A percentile compares a stretch with the other conserved stretches of the same genome.
Evolutionary conservation across 2,888 invertebrate genomes (phyloP).

Genomic region (Drosophila ezoana): DNA sequence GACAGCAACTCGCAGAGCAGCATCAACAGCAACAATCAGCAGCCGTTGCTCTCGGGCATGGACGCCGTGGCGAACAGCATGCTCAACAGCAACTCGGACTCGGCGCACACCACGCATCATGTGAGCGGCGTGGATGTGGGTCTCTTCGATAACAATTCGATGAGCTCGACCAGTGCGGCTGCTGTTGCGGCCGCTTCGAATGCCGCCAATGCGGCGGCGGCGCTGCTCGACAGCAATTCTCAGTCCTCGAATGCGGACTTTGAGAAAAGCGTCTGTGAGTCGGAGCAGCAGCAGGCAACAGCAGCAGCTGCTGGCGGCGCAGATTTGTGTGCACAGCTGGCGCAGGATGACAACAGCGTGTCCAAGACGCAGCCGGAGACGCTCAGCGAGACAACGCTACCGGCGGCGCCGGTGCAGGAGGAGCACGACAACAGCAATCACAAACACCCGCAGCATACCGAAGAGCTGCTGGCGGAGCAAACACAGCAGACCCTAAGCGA

Average conservation of each 20-base stretch:
- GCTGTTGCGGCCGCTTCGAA: slow-evolving; percentile 72
- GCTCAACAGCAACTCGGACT: slow-evolving; percentile 82
- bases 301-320: slow-evolving; percentile 5
- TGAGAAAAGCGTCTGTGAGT: slow-evolving; percentile 55
- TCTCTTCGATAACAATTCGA: slow-evolving; percentile 82
- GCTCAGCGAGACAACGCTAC: slow-evolving; percentile 40
- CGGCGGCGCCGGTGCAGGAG: slow-evolving; percentile 28
- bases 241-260: slow-evolving; percentile 78
- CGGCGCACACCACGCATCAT: slow-evolving; percentile 67
- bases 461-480: slow-evolving; percentile 63
- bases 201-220: slow-evolving; percentile 77
- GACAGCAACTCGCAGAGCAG: slow-evolving; percentile 85
- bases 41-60: slow-evolving; percentile 70
- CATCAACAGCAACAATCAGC: slow-evolving; percentile 82
- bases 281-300: slow-evolving; percentile 21
- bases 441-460: slow-evolving; percentile 49
- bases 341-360: slow-evolving; percentile 62
- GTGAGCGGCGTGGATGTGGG: slow-evolving; percentile 73
- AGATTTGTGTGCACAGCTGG: slow-evolving; percentile 40
- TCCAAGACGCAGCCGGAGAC: slow-evolving; percentile 61
- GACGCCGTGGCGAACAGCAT: slow-evolving; percentile 62
- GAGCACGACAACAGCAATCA: slow-evolving; percentile 25
- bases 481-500: slow-evolving; percentile 54
- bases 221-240: slow-evolving; percentile 81
- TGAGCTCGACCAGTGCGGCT: slow-evolving; percentile 81